Percentiles rank a stretch among this genome's conserved stretches.
These are phyloP conservation scores for Brachionus sp. DNA, from an alignment of 1,140 invertebrate species.

Conservation along the genomic window DNA sequence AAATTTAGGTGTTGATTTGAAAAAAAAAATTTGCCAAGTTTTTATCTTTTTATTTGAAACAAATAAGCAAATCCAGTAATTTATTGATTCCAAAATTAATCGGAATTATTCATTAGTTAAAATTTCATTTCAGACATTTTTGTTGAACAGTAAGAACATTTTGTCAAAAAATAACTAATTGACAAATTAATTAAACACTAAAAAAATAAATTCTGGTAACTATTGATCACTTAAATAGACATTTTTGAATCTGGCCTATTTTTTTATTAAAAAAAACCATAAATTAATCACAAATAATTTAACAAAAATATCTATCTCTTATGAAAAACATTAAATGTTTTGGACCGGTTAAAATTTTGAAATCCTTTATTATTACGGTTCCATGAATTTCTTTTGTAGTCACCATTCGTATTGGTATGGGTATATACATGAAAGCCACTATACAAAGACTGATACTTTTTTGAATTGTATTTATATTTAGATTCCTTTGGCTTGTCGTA, in stretches of 20 bases:
- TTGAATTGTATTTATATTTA: background rate
- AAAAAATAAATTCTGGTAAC: background rate
- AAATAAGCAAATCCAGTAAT: background rate
- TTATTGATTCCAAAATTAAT: background rate
- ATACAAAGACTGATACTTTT: constrained; percentile 27
- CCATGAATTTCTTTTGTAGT: background rate
- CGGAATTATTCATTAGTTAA: background rate
- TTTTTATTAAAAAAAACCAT: background rate
- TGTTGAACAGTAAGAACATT: background rate
- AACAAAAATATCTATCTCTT: constrained; percentile 5
- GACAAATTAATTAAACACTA: background rate
- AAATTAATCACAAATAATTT: background rate
- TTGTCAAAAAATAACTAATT: background rate
- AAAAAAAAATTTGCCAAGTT: background rate
- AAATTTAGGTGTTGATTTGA: too few relatives aligned
- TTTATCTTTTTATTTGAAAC: background rate
- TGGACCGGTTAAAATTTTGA: constrained; percentile 13
- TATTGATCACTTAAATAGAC: background rate
- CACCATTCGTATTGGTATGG: background rate
- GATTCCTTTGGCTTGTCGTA: constrained; percentile 17
- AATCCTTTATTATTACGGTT: background rate
- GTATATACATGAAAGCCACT: constrained; percentile 36
- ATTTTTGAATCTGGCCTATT: background rate
- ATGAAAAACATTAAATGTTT: constrained; percentile 38
- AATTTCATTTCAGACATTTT: background rate